phyloP scores from a whole-genome alignment of 2,113 vertebrate genomes.

The Girardinichthys multiradiatus region DNA sequence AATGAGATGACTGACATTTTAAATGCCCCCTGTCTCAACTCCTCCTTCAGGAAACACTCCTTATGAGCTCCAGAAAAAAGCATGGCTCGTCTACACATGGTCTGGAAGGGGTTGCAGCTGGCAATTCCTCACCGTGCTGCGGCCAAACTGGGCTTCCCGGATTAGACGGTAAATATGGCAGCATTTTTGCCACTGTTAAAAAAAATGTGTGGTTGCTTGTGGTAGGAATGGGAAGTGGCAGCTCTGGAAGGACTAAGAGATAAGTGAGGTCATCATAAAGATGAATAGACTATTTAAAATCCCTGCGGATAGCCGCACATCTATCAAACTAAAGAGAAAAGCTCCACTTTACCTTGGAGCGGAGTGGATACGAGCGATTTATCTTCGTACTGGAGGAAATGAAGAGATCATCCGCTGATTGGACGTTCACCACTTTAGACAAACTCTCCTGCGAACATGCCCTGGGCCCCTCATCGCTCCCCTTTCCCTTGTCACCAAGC shows the following conservation, averaged over 20 bases:
- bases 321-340: conserved; percentile 34
- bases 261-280: conserved; percentile 73
- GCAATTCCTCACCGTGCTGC: conserved; percentile 56
- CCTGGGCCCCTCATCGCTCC: conserved; percentile 21
- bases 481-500: conserved; percentile 64
- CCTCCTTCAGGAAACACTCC: conserved; percentile 49
- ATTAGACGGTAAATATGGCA: conserved; percentile 69
- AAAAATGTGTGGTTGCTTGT: conserved; percentile 53
- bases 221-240: conserved; percentile 68
- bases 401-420: conserved; percentile 45
- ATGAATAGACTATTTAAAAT: conserved; percentile 71
- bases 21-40: conserved; percentile 23
- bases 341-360: conserved; percentile 9
- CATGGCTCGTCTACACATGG: conserved; percentile 51
- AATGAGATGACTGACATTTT: conserved; percentile 62
- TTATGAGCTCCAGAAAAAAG: conserved; percentile 43
- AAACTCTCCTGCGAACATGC: conserved; percentile 28
- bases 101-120: conserved; percentile 49
- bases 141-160: conserved; percentile 63
- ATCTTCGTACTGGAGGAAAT: conserved; percentile 28
- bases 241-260: conserved; percentile 68
- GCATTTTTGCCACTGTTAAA: conserved; percentile 55
- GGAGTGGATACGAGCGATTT: conserved; percentile 20
- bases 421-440: conserved; percentile 34
- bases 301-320: conserved; percentile 54